phyloP scores from a whole-genome alignment of 2,888 invertebrate genomes.

The Coremacera marginata region DNA sequence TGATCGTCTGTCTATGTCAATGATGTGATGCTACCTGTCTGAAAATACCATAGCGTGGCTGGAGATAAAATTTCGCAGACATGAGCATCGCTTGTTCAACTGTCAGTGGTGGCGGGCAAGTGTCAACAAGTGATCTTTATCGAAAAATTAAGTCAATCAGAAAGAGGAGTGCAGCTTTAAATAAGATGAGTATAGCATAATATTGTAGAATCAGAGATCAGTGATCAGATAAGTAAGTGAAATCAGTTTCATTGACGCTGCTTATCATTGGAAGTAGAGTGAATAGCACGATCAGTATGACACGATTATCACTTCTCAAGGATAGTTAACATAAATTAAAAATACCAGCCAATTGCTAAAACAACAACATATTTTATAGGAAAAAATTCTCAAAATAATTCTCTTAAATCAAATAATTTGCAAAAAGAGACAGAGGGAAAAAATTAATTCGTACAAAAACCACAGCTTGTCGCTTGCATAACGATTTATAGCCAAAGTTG shows the following conservation, averaged over 20 bases:
- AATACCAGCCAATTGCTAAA: not conserved
- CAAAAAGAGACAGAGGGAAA: not conserved
- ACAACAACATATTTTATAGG: not conserved
- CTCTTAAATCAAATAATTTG: slow-evolving; percentile 30
- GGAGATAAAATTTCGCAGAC: slow-evolving; percentile 45
- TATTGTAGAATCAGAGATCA: no score
- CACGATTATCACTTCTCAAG: not conserved
- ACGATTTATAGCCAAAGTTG: slow-evolving; percentile 61
- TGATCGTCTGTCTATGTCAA: not conserved
- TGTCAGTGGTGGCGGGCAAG: slow-evolving; percentile 45
- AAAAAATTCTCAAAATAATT: not conserved
- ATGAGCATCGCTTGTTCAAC: slow-evolving; percentile 48
- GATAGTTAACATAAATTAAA: slow-evolving; percentile 3
- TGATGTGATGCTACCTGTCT: not conserved
- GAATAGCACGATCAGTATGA: not conserved
- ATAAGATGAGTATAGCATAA: no score
- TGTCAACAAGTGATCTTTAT: slow-evolving; percentile 53
- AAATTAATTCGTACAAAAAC: not conserved
- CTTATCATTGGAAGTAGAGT: no score
- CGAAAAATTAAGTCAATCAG: slow-evolving; percentile 48
- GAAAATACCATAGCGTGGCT: slow-evolving; percentile 7
- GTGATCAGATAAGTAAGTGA: no score
- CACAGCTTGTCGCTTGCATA: slow-evolving; percentile 23
- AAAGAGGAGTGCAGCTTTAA: no score
- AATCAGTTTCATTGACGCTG: no score